These are phyloP conservation scores for Eulemur coronatus DNA, from an alignment of 2,797 vertebrate genomes.

Conservation along the genomic window DNA sequence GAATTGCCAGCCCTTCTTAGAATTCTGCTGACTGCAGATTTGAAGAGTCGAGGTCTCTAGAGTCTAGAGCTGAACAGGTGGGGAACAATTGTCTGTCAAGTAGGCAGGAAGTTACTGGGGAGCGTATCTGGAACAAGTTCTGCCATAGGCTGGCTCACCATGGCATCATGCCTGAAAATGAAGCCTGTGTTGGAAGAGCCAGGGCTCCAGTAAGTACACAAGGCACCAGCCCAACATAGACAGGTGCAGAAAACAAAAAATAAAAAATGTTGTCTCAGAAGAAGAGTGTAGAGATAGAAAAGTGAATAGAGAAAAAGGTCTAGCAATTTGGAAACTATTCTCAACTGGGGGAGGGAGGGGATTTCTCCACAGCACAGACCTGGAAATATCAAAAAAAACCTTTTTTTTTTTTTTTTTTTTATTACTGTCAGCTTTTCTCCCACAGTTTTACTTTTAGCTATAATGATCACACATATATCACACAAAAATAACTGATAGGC, in stretches of 20 bases:
- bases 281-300: background rate
- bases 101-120: background rate
- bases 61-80: background rate
- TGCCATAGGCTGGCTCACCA: background rate
- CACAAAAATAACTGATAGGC: conserved; percentile 54
- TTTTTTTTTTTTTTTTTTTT: background rate
- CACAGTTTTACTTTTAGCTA: background rate
- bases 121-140: background rate
- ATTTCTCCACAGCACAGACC: background rate
- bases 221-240: background rate
- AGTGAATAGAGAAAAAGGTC: background rate
- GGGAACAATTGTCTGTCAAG: background rate
- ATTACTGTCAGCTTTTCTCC: conserved; percentile 38
- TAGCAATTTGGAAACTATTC: background rate
- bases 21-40: background rate
- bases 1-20: background rate
- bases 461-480: conserved; percentile 49
- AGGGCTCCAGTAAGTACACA: background rate
- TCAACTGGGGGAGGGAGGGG: background rate
- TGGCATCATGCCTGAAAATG: background rate
- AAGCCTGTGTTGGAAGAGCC: background rate
- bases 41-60: background rate
- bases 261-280: background rate
- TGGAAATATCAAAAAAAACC: background rate
- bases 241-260: background rate